Evolutionary conservation across 2,113 vertebrate genomes (phyloP), one percentile per base, ranked within the genome.

Genomic region (Orycteropus afer): DNA sequence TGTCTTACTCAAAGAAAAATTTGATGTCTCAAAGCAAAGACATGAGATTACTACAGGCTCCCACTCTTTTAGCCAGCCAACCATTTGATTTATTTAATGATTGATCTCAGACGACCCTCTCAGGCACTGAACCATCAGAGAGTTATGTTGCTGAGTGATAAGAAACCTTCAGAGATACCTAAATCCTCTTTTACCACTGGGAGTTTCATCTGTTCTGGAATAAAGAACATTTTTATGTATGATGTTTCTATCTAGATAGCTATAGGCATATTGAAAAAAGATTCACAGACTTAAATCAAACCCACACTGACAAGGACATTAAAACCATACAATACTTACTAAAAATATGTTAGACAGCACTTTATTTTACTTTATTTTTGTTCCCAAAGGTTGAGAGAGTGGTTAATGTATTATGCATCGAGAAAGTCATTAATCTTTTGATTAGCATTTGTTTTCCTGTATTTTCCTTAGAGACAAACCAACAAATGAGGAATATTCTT

Each of bases 111-210:
- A 96, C 81, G 94, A 98, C 95, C 98, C 97, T 98, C 97, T 95
- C 95, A 98, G 97, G 97, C 95, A 97, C 96, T 89, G 97, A 98
- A 97, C 98, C 97, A 97, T 97, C 97, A 96, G 96, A 98, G 96
- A 98, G 90, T 98, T 97, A 98, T 97, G 97, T 95, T 98, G 95
- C 96, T 74, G 63, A 86, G 95, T 2, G 97, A 98, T 98, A 98
- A 98, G 98, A 98, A 98, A 97, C 98, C 97, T 98, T 98, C 97
- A 97, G 97, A 97, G 97, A 97, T 97, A 96, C 88, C 92, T 98
- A 98, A 98, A 98, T 98, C 97, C 97, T 98, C 96, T 96, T 91
- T 97, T 96, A 97, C 93, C 96, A 95, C 90, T 93, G 79, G 85
- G 95, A 97, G 83, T 97, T 98, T 97, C 96, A 97, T 97, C 94